Evolutionary conservation across 2,888 invertebrate genomes (phyloP), one percentile per base, ranked within the genome.

Genomic region (Bombylius discolor): DNA sequence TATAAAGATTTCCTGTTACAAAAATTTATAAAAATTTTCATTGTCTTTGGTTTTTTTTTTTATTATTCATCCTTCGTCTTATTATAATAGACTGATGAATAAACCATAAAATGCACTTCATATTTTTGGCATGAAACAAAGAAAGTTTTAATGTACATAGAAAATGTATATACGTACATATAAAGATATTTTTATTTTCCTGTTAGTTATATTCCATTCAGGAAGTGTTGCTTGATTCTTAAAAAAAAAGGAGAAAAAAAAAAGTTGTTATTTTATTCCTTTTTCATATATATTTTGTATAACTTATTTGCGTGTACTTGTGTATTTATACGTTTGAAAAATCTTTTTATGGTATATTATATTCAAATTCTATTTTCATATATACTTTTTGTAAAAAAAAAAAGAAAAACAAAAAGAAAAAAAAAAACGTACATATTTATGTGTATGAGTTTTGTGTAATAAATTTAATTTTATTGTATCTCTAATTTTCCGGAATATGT

Each of bases 401-500:
- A 47, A 45, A 31, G 47, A 34, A 48, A 33, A 12, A 48, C 7
- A 48, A 48, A n/a, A 36, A 34, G 36, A 34, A 49, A 7, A 13
- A 33, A 36, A 13, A 33, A 31, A 32, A 6, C 34, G 31, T 34
- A 42, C 39, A 42, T 42, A 42, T 42, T 8, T 42, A 11, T 42
- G 23, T 23, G 23, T 31, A 32, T 34, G 14, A 34, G 49, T 32
- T 6, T 36, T 44, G 50, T 46, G 34, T 45, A 51, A 55, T 55
- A 55, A 65, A 65, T 63, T 65, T 60, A 61, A 63, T 63, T 64
- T 65, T 64, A 64, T 65, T 63, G 63, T 64, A 61, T 58, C 61
- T 64, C 65, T 65, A 65, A 65, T 65, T 65, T 65, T 64, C 65
- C 64, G 65, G 64, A 64, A 65, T 64, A 62, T 62, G 60, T 62